Evolutionary conservation across 2,888 invertebrate species (phyloP).

Genomic region (Zootermopsis nevadensis): DNA sequence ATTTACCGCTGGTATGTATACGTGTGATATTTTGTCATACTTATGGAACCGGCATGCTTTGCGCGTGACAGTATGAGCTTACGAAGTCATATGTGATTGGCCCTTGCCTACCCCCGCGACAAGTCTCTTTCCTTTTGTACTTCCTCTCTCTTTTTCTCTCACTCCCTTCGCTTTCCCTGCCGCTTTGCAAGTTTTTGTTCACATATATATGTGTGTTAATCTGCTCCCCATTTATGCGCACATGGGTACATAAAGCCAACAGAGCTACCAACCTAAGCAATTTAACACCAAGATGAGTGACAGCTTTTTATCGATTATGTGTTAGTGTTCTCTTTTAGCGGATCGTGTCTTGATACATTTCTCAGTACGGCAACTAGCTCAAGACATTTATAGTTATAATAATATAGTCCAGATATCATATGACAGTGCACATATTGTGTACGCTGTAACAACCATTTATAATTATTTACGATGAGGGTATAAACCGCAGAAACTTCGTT

Average conservation of each 20-base stretch:
- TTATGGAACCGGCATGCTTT: conserved; percentile 14
- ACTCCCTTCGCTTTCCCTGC: not conserved
- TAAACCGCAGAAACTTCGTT: no score
- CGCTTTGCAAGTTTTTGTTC: not conserved
- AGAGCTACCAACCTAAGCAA: conserved; percentile 6
- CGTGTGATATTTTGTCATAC: conserved; percentile 25
- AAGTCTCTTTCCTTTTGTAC: not conserved
- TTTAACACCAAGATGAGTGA: not conserved
- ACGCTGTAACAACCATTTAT: no score
- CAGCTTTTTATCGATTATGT: not conserved
- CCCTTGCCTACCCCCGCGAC: not conserved
- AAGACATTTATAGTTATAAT: not conserved
- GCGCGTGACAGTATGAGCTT: conserved; percentile 30
- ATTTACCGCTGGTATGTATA: conserved; percentile 25
- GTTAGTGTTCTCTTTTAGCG: not conserved
- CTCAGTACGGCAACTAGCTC: not conserved
- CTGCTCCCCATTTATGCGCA: conserved; percentile 26
- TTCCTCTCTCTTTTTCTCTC: not conserved
- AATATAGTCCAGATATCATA: not conserved
- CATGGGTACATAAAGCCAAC: not conserved
- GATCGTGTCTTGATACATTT: not conserved
- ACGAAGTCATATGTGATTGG: conserved; percentile 32
- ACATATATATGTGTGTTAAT: conserved; percentile 1
- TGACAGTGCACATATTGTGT: no score
- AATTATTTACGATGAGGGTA: no score